Conservation (phyloP, 2,888 invertebrate genomes). For the Augochlorella aurata region DNA sequence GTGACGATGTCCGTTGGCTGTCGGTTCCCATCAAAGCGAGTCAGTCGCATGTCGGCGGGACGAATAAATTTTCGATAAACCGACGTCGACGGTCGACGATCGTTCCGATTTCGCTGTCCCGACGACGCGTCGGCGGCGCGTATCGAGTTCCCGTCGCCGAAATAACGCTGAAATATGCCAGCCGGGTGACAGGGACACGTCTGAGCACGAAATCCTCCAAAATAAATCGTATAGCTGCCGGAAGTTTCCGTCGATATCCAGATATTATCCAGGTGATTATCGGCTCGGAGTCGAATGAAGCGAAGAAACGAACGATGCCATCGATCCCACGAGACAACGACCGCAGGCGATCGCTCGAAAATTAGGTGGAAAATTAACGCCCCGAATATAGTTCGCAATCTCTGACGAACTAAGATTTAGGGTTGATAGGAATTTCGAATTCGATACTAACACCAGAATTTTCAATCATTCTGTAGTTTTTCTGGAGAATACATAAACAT, state of each 20-base stretch:
- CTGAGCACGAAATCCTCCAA: slow-evolving; percentile 50
- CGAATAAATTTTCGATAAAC: slow-evolving; percentile 72
- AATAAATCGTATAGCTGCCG: slow-evolving; percentile 51
- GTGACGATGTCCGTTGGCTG: slow-evolving; percentile 62
- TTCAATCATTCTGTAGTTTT: no score
- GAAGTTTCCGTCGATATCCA: slow-evolving; percentile 45
- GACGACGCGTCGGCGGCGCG: slow-evolving; percentile 68
- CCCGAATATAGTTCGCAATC: no score
- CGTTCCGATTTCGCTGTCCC: slow-evolving; percentile 69
- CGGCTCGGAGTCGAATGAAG: neutral
- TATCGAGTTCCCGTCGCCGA: slow-evolving; percentile 69
- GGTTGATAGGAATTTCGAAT: no score
- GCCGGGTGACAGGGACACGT: slow-evolving; percentile 62
- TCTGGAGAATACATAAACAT: no score
- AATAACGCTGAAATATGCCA: slow-evolving; percentile 71
- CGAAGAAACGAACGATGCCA: neutral
- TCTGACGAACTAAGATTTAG: no score
- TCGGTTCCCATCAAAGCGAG: slow-evolving; percentile 64
- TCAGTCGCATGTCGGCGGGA: slow-evolving; percentile 64
- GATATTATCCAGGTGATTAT: slow-evolving; percentile 17
- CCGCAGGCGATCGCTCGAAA: neutral
- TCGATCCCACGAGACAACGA: neutral
- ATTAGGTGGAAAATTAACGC: neutral
- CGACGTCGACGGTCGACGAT: slow-evolving; percentile 68
- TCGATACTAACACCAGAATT: no score